Percentiles rank a stretch among this genome's conserved stretches.
Conservation (phyloP, 2,888 invertebrate genomes). For the Polydrusus cervinus region DNA sequence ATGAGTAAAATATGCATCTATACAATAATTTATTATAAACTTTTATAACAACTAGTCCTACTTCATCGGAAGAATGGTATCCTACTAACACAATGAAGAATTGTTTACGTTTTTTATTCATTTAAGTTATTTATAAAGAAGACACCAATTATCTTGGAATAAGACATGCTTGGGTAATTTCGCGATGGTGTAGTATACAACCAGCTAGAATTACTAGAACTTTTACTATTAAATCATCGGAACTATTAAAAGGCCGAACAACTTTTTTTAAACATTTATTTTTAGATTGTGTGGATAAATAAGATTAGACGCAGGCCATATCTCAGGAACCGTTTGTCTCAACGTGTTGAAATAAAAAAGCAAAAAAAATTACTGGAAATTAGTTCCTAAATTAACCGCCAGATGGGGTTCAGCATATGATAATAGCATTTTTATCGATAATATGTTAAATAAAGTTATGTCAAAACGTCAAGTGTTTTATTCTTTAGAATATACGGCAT, state of each 20-base stretch:
- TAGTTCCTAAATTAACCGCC: too few relatives aligned
- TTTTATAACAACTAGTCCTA: conserved; percentile 15
- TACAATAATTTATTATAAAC: neutral
- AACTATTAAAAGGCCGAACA: too few relatives aligned
- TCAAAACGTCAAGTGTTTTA: too few relatives aligned
- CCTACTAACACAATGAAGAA: conserved; percentile 21
- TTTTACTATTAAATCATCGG: conserved; percentile 14
- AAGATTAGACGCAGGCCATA: too few relatives aligned
- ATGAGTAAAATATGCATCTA: neutral
- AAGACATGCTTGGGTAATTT: conserved; percentile 16
- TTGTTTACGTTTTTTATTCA: conserved; percentile 16
- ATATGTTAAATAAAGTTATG: too few relatives aligned
- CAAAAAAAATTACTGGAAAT: too few relatives aligned
- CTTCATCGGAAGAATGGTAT: conserved; percentile 11
- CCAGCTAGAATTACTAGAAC: conserved; percentile 11
- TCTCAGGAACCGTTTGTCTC: too few relatives aligned
- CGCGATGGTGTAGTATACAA: conserved; percentile 10
- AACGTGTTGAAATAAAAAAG: neutral
- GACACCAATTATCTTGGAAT: conserved; percentile 5
- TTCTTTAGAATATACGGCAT: too few relatives aligned
- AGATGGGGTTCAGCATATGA: too few relatives aligned
- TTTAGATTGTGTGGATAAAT: too few relatives aligned
- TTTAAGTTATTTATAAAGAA: conserved; percentile 20
- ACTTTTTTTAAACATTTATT: too few relatives aligned
- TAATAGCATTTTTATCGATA: too few relatives aligned